Evolutionary conservation across 2,113 vertebrate genomes (phyloP), one percentile per base, ranked within the genome.

Genomic region (Xiphophorus hellerii): DNA sequence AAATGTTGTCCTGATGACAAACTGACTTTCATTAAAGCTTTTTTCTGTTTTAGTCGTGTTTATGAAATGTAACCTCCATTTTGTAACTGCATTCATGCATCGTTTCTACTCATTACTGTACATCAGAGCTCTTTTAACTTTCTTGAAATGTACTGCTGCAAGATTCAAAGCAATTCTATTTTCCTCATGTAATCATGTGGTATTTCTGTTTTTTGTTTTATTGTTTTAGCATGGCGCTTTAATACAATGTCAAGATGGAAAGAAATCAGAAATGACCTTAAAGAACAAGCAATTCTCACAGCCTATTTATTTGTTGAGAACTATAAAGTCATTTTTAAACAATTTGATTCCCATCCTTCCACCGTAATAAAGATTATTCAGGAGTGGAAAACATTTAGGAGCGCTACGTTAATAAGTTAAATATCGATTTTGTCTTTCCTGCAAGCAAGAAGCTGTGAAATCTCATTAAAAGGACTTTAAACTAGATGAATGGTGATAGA

Each of bases 1-100:
- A 77, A 77, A 62, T 69, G 15, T 29, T 70, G 33, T 60, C 33
- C 4, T 65, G 35, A 58, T 30, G 28, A 31, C 22, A 54, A 69
- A 60, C 10, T 35, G 5, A 42, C 25, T 67, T 35, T 67, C 15
- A 54, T 25, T 54, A 5, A 25, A 54, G 51, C 22, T 54, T 54
- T 54, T 54, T 54, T 54, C 7, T 17, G 51, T 22, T 54, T 54
- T 54, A 54, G 22, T 54, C 7, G 22, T 54, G 51, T 54, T 54
- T 54, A 54, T 25, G 51, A 54, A 54, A 54, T 54, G 20, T 3
- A 51, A 51, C 6, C 48, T 51, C 20, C 48, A 20, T 22, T 25
- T 51, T 51, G 48, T 42, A 14, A 42, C 39, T 14, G 39, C 3
- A 42, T 42, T 14, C 39, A 42, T 14, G 11, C 11, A 42, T 42